Evolutionary conservation across 1,140 invertebrate species (phyloP), one percentile per base, ranked within the genome.

Genomic region (Bathynomus jamesi): DNA sequence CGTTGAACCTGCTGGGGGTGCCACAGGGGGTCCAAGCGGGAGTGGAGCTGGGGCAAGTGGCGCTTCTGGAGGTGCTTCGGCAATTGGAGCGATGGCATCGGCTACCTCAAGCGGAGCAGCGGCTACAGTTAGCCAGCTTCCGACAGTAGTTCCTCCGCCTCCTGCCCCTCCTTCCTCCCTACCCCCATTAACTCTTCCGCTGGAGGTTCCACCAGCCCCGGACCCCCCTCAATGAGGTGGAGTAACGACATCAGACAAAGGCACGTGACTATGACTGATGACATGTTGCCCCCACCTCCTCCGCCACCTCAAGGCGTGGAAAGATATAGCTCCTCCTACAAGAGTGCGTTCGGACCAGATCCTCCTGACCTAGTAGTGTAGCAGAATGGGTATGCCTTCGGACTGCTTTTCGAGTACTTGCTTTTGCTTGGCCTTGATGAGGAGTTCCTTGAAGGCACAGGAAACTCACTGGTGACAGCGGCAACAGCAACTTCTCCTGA

Each of bases 341-440:
- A 77, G 71, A 77, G 73, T 61, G 65, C 74, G 62, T 77, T 74
- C 53, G 76, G 76, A 60, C 76, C 72, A 25, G 76, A 77, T 29
- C 76, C 72, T 29, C 76, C 76, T 28, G 76, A 77, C 64, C 60
- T 77, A 67, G 76, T 77, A 70, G 76, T 71, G 72, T 77, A 72
- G 65, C 61, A 69, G 28, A 46, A 68, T 60, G 66, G 21, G 25
- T 60, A 53, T 69, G 28, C 32, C 69, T 69, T 66, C 53, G 61
- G 69, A 69, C 73, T 71, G 65, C 68, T 66, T 71, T 68, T 71
- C 73, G 71, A 66, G 71, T 69, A 24, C 61, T 66, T 61, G 28
- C 69, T 66, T 65, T 53, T 65, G 65, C 61, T 70, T 31, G 69
- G 53, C 61, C 73, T 65, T 71, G 69, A 28, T 61, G 69, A 69